Evolutionary conservation across 1,140 invertebrate genomes (phyloP), one percentile per base, ranked within the genome.

Genomic region (Oryzaephilus surinamensis): DNA sequence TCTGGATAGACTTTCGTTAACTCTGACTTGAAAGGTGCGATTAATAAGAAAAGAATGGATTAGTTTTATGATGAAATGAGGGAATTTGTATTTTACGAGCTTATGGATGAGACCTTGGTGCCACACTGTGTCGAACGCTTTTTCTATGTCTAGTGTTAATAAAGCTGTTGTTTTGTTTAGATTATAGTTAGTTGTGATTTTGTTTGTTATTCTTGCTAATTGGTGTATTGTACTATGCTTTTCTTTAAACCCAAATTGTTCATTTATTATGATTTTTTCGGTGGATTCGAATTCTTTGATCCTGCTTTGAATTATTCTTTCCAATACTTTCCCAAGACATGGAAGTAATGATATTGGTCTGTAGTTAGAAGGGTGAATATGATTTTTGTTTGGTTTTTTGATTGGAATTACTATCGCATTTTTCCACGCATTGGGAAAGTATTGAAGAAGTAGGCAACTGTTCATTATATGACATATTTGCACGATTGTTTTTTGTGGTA

Each of bases 261-360:
- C 21, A 4, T 30, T 18, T 17, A 4, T 3, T 6, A 56, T 45
- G 2, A 52, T 47, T 11, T 54, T 48, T 2, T 53, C 33, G 32
- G 41, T 17, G 7, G 34, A 23, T 30, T 52, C 38, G 21, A 32
- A 20, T 18, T 41, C 31, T 27, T 42, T 31, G 0, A 57, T 11
- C 45, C 54, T 50, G 1, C 27, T 45, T 0, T 52, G 40, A 6
- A 64, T 51, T 4, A 59, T 37, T 45, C 45, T 58, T 55, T 65
- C 62, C 3, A 41, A 42, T 2, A 61, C 0, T 50, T 65, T 65
- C 8, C 43, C 40, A 0, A 64, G 4, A 0, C 41, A 44, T 10
- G 35, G 41, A 6, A 63, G 41, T 1, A 64, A 35, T 21, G 58
- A 60, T 15, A 65, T 64, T 1, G 60, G 61, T 28, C 60, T 43